These are phyloP conservation scores for Hucho hucho DNA, from an alignment of 2,113 vertebrate genomes.

Conservation along the genomic window DNA sequence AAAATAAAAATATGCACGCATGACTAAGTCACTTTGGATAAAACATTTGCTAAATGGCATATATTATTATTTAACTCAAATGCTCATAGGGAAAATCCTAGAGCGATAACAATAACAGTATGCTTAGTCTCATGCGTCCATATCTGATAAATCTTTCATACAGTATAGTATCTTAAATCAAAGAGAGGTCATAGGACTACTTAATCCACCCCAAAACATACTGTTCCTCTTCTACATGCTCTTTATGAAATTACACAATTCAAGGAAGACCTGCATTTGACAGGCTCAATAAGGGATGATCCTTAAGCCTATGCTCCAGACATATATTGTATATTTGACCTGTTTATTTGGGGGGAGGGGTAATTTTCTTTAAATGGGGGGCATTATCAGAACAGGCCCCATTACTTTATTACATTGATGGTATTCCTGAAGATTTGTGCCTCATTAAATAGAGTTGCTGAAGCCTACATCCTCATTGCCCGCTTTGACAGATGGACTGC, in stretches of 20 bases:
- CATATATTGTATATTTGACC: constrained; percentile 26
- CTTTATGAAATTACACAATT: constrained; percentile 26
- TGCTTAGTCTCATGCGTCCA: not conserved
- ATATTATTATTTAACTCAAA: not conserved
- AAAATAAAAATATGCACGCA: not conserved
- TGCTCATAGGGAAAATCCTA: not conserved
- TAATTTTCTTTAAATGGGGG: no score
- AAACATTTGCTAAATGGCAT: not conserved
- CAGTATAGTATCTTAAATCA: not conserved
- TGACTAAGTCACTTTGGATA: no score
- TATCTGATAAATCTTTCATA: constrained; percentile 13
- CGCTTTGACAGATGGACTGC: constrained; percentile 18
- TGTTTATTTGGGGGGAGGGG: constrained; percentile 2
- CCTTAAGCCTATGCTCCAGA: constrained; percentile 31
- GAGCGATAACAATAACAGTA: constrained; percentile 15
- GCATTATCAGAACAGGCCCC: constrained; percentile 2
- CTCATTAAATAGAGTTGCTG: constrained; percentile 44
- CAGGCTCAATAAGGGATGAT: constrained; percentile 8
- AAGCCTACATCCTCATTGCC: constrained; percentile 11
- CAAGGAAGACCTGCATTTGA: constrained; percentile 28
- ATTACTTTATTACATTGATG: constrained; percentile 16
- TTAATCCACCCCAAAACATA: constrained; percentile 21
- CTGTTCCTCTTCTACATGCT: constrained; percentile 4
- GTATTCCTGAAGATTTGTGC: constrained; percentile 33
- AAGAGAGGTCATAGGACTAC: not conserved